Evolutionary conservation across 2,888 invertebrate genomes (phyloP).

Genomic region (Euclidia mi): DNA sequence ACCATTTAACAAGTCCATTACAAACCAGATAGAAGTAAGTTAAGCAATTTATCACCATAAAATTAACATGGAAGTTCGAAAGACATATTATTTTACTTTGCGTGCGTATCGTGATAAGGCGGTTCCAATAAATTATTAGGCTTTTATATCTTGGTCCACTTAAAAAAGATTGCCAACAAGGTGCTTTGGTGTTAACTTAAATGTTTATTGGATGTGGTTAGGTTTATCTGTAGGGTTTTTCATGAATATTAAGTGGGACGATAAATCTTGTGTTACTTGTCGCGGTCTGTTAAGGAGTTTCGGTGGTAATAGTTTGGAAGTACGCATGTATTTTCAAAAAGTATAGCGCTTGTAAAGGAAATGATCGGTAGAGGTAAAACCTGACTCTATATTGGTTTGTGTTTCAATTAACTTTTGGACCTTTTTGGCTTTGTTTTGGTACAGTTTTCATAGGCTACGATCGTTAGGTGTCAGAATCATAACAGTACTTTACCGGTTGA

Average conservation of each 20-base stretch:
- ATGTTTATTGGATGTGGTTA: slow-evolving; percentile 20
- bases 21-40: neutral
- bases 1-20: slow-evolving; percentile 1
- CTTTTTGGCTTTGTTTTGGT: no score
- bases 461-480: no score
- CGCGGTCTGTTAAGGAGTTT: neutral
- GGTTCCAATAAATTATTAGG: slow-evolving; percentile 9
- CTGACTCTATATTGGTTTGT: no score
- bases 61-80: slow-evolving; percentile 5
- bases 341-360: no score
- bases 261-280: neutral
- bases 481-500: no score
- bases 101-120: slow-evolving; percentile 15
- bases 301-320: no score
- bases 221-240: slow-evolving; percentile 5
- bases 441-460: no score
- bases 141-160: neutral
- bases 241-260: neutral
- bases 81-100: slow-evolving; percentile 10
- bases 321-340: no score
- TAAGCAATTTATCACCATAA: slow-evolving; percentile 7
- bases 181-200: slow-evolving; percentile 18
- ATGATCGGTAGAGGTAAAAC: no score
- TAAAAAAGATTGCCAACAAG: slow-evolving; percentile 16
- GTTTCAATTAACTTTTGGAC: no score